Conservation (phyloP, 2,113 vertebrate species). For the Hyperoodon ampullatus region DNA sequence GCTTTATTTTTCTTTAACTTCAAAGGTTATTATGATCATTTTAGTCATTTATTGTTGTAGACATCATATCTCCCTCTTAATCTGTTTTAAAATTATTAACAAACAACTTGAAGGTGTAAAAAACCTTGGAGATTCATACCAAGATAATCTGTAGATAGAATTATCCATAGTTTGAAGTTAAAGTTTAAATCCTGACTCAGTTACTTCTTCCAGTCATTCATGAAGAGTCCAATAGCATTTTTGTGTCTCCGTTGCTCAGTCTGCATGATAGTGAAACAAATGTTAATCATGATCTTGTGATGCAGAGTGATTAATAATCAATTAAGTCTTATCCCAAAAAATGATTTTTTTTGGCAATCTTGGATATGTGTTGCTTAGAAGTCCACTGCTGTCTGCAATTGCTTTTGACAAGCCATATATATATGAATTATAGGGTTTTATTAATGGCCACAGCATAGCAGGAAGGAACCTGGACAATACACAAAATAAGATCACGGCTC, state of each 20-base stretch:
- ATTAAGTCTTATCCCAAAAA: slow-evolving; percentile 33
- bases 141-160: slow-evolving; percentile 12
- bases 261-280: slow-evolving; percentile 17
- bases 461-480: background rate
- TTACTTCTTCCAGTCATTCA: background rate
- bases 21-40: slow-evolving; percentile 7
- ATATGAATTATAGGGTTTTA: background rate
- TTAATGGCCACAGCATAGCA: background rate
- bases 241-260: background rate
- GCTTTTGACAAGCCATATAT: background rate
- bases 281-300: background rate
- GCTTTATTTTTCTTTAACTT: background rate
- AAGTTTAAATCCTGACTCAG: background rate
- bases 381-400: background rate
- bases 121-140: background rate
- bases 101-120: slow-evolving; percentile 18
- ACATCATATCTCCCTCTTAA: background rate
- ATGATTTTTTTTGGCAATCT: slow-evolving; percentile 5
- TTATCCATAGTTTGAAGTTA: background rate
- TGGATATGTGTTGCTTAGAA: background rate
- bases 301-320: background rate
- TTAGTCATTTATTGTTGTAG: background rate
- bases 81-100: background rate
- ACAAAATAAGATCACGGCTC: background rate
- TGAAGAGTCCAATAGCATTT: background rate